Evolutionary conservation across 2,888 invertebrate species (phyloP).

Genomic region (Callyntrura sp.): DNA sequence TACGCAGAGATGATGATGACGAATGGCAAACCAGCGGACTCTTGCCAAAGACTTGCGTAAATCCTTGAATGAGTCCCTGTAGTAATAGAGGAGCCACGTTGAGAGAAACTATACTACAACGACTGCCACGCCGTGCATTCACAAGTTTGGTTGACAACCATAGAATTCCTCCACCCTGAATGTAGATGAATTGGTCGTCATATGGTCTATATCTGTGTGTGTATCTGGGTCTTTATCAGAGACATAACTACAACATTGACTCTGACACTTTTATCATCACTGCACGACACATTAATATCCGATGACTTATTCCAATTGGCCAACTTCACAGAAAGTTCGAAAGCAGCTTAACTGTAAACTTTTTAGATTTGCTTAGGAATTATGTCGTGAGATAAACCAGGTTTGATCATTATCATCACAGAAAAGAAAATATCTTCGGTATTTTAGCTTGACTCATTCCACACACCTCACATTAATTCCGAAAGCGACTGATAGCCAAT

Average conservation of each 20-base stretch:
- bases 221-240: not conserved
- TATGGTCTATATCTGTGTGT: not conserved
- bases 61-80: not conserved
- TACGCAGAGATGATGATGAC: not conserved
- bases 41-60: not conserved
- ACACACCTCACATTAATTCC: not conserved
- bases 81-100: not conserved
- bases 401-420: not conserved
- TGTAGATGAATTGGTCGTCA: not conserved
- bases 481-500: not conserved
- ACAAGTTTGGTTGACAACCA: too few species aligned
- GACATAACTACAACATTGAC: slow-evolving; percentile 46
- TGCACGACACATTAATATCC: slow-evolving; percentile 50
- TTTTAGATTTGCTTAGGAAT: not conserved
- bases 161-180: too few species aligned
- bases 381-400: slow-evolving; percentile 1
- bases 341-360: not conserved
- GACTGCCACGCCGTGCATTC: too few species aligned
- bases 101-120: too few species aligned
- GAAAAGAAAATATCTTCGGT: not conserved
- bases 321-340: slow-evolving; percentile 32
- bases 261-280: slow-evolving; percentile 64
- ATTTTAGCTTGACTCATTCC: not conserved
- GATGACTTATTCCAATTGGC: slow-evolving; percentile 65
- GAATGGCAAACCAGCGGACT: not conserved